Evolutionary conservation across 2,888 invertebrate species (phyloP).

Genomic region (Oscheius sp.): DNA sequence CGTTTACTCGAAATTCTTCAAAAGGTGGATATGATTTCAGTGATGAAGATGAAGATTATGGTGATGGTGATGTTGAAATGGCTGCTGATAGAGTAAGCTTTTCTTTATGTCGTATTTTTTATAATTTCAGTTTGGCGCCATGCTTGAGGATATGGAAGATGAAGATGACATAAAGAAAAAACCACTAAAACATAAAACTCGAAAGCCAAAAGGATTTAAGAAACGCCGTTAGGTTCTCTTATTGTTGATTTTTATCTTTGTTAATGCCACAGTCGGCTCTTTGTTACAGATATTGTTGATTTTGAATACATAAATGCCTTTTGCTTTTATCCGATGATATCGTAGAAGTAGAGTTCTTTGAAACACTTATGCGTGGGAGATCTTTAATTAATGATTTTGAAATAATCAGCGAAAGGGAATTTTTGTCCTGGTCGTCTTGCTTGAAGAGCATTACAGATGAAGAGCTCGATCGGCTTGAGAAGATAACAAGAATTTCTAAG

Average conservation of each 20-base stretch:
- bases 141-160: conserved; percentile 56
- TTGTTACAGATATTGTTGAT: neutral
- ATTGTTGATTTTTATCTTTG: neutral
- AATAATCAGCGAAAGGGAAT: no score
- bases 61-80: conserved; percentile 44
- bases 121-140: conserved; percentile 47
- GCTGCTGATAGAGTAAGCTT: conserved; percentile 25
- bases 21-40: neutral
- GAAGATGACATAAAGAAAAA: conserved; percentile 38
- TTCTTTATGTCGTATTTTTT: neutral
- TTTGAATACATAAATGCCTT: neutral
- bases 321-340: no score
- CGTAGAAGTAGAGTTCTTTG: no score
- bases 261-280: neutral
- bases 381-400: no score
- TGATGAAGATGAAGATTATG: conserved; percentile 43
- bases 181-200: conserved; percentile 31
- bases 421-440: no score
- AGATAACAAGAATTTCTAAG: neutral
- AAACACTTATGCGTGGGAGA: no score
- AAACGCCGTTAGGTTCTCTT: conserved; percentile 30
- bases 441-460: no score
- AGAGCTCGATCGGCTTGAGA: no score
- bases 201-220: conserved; percentile 36
- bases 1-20: conserved; percentile 1